Base-by-base conservation (phyloP, 92 coral and sea anemone genomes). In the Epizoanthus ramosus region DNA sequence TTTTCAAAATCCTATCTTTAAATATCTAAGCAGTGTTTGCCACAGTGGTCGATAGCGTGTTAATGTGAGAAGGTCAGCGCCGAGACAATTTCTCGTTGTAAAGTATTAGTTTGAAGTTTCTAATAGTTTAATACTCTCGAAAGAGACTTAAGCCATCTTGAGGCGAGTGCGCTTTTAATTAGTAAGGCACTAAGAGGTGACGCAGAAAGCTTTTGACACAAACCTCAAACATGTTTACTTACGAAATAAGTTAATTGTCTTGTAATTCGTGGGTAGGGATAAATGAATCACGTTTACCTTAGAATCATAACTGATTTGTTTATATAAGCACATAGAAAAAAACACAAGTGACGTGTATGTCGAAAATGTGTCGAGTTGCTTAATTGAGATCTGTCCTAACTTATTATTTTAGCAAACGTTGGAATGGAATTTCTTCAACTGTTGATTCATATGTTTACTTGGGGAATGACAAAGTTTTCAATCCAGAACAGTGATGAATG, bases 151-250 rank as follows among this genome's bases (percentile, higher is more conserved):
- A 77, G 63, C 71, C 82, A 60, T 77, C 82, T 77, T 77, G 82
- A 77, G 71, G 63, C 71, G 82, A 77, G 82, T 77, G 82, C 57
- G 21, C 64, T 43, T 59, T 57, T 23, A 77, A 77, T 77, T 77
- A 35, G 45, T 14, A 77, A 50, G 54, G 43, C 56, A 77, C 47
- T 69, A 57, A 77, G 43, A 37, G 69, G 43, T 18, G 14, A 56
- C 39, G 22, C 57, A 39, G 52, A 16, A 77, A 75, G 82, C 82
- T 77, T 77, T 77, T 77, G 53, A 77, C 71, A 76, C 68, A 39
- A 77, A 69, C 58, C 41, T 77, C 58, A 77, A 77, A 59, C 67
- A 43, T 77, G 82, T 77, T 77, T 77, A 77, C 82, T 21, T 77
- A 39, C 47, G 82, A 77, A 77, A 59, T 61, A 77, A 61, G 82